Evolutionary conservation across 2,797 vertebrate species (phyloP).

Genomic region (Salmo trutta): DNA sequence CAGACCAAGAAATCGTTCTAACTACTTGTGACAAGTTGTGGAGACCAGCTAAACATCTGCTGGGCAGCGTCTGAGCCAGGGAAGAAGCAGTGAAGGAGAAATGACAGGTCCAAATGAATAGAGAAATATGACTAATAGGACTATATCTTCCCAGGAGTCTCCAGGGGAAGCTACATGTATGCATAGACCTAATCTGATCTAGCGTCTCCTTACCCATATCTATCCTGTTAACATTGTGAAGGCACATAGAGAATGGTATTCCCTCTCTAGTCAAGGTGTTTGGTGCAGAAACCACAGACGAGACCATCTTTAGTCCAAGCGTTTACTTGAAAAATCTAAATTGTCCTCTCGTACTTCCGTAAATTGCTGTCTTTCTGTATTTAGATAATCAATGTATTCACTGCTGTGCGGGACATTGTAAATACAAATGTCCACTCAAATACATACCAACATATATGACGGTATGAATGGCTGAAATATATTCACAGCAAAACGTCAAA

Average conservation of each 20-base stretch:
- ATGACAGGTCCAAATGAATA: conserved; percentile 56
- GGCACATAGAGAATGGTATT: not conserved
- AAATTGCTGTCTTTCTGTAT: not conserved
- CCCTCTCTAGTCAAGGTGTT: conserved; percentile 9
- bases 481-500: conserved; percentile 52
- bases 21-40: conserved; percentile 42
- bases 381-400: not conserved
- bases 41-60: conserved; percentile 42
- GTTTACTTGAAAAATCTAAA: not conserved
- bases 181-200: conserved; percentile 20
- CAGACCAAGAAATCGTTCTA: conserved; percentile 44
- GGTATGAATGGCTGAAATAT: conserved; percentile 11
- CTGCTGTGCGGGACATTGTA: too few relatives aligned
- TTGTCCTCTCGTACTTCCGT: not conserved
- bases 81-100: conserved; percentile 42
- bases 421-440: not conserved
- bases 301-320: not conserved
- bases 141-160: conserved; percentile 41
- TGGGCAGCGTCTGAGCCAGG: conserved; percentile 28
- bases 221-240: not conserved
- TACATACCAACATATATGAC: not conserved
- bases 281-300: not conserved
- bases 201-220: conserved; percentile 2
- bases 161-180: conserved; percentile 37
- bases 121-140: conserved; percentile 54